These are phyloP conservation scores for Hipparchia sbordonii DNA, from an alignment of 2,888 invertebrate genomes.

Conservation along the genomic window DNA sequence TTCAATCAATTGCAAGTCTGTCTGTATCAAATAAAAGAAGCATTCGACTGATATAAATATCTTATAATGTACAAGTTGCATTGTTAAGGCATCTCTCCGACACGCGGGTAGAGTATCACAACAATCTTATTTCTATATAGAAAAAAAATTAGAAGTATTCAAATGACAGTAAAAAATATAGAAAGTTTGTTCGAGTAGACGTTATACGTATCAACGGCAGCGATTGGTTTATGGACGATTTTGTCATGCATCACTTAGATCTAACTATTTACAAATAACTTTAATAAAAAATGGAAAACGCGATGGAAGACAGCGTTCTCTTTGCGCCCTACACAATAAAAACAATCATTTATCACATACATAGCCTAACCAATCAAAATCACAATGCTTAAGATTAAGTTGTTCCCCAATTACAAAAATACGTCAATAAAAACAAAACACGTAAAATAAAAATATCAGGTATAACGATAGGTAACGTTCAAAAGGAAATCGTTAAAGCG, in stretches of 20 bases:
- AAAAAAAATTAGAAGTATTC: constrained; percentile 41
- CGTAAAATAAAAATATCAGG: constrained; percentile 71
- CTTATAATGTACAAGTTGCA: constrained; percentile 39
- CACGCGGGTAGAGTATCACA: constrained; percentile 60
- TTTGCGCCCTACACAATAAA: constrained; percentile 58
- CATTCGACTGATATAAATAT: constrained; percentile 33
- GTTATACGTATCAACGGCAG: constrained; percentile 61
- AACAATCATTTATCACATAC: constrained; percentile 77
- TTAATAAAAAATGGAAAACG: constrained; percentile 63
- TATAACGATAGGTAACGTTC: constrained; percentile 78
- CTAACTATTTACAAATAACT: constrained; percentile 64
- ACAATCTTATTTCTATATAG: constrained; percentile 55
- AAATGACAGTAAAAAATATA: constrained; percentile 37
- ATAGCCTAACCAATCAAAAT: constrained; percentile 75
- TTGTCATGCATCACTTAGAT: constrained; percentile 72
- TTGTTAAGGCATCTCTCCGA: constrained; percentile 61
- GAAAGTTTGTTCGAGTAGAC: constrained; percentile 62
- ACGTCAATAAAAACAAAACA: constrained; percentile 70
- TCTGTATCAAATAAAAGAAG: constrained; percentile 31
- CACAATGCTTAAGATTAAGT: constrained; percentile 78
- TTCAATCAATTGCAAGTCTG: no score
- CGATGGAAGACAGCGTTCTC: constrained; percentile 76
- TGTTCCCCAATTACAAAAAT: constrained; percentile 75
- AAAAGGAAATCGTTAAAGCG: constrained; percentile 73
- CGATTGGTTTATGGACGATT: constrained; percentile 58